Evolutionary conservation across 2,888 invertebrate genomes (phyloP), one percentile per base, ranked within the genome.

Genomic region (Tillus elongatus): DNA sequence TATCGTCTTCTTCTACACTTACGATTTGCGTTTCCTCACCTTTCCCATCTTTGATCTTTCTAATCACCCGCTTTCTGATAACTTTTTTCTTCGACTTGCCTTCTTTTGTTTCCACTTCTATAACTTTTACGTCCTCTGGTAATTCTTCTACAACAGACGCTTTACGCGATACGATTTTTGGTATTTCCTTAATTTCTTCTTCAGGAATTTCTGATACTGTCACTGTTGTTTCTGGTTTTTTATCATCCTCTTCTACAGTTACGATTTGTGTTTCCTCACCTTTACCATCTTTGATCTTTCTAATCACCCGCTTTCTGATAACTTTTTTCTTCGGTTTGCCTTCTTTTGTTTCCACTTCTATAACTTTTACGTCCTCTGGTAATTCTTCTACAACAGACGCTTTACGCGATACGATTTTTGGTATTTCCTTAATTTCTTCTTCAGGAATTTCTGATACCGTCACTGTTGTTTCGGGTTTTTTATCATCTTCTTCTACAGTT

Each of bases 11-110:
- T 37, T 60, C 49, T 26, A 57, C 52, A 43, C 58, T 67, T 9
- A 62, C 50, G 38, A 67, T 63, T 52, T 67, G 66, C 9, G 67
- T 56, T 2, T 66, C 49, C 45, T 69, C 65, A 48, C 69, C 62
- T 45, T 63, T 57, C 24, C 63, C 58, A 42, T 67, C 70, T 13
- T 58, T 44, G 33, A 63, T 60, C 45, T 64, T 67, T 42, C 57
- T 65, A 24, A 58, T 56, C 2, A 53, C 47, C 16, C 54, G 56
- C 42, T 56, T 61, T 33, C 56, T 57, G 9, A 52, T 49, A 12
- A 55, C 43, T 32, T 50, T 66, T 60, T 55, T 67, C 55, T 44
- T 65, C 38, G 41, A 50, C 53, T 66, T 56, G 37, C 58, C 60
- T 40, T 69, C 64, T 9, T 66, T 49, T 19, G 66, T 55, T 36